Conservation (phyloP, 2,797 vertebrate genomes). For the Eutrigla gurnardus region DNA sequence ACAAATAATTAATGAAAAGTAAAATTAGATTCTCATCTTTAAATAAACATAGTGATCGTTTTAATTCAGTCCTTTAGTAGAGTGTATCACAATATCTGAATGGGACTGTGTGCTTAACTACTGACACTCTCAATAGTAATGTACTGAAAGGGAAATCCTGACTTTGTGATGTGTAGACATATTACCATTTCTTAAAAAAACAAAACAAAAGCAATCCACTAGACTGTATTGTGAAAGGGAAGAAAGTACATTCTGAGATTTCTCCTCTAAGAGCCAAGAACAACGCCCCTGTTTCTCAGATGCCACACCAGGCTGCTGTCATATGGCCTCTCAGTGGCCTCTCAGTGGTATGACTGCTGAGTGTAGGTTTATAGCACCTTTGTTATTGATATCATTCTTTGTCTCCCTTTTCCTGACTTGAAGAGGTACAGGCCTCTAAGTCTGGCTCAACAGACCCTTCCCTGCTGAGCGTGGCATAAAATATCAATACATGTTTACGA, state of each 20-base stretch:
- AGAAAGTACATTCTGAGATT: constrained; percentile 8
- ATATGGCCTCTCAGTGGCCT: constrained; percentile 25
- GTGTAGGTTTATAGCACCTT: constrained; percentile 64
- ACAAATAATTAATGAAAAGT: neutral
- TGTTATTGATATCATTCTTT: constrained; percentile 76
- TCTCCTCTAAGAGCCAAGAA: constrained; percentile 1
- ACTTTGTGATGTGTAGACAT: neutral
- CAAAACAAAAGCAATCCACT: neutral
- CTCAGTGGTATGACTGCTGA: constrained; percentile 14
- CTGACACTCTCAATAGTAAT: neutral
- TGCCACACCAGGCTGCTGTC: constrained; percentile 4
- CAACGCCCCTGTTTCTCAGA: constrained; percentile 26
- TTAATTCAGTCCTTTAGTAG: neutral
- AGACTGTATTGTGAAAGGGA: neutral
- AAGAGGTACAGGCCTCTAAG: constrained; percentile 50
- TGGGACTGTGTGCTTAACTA: neutral
- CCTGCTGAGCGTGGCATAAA: constrained; percentile 78
- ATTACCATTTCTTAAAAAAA: neutral
- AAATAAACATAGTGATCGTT: neutral
- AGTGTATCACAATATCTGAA: neutral
- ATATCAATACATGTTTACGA: constrained; percentile 84
- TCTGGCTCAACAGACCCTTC: constrained; percentile 40
- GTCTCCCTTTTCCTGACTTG: constrained; percentile 64
- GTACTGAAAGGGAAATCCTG: neutral
- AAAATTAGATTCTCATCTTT: neutral